These are phyloP conservation scores for Chauna torquata DNA, from an alignment of 2,113 vertebrate species.

Conservation along the genomic window DNA sequence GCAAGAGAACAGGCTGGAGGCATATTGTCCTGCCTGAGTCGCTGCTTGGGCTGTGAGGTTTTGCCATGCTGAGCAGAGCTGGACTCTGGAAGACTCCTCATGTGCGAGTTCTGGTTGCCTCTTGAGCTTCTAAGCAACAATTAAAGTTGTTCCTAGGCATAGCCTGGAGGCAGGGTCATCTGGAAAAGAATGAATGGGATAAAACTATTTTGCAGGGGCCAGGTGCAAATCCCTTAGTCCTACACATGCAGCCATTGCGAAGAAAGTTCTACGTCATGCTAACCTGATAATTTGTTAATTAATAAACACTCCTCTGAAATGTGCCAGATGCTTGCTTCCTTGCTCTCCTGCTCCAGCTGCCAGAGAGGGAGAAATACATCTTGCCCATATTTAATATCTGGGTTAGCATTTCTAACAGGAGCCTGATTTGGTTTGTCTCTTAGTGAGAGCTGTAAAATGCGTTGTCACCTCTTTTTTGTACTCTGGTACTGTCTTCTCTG, in stretches of 20 bases:
- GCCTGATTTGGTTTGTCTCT: background rate
- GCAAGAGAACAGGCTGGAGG: too few relatives aligned
- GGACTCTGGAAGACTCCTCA: background rate
- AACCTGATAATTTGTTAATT: background rate
- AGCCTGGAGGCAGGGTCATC: background rate
- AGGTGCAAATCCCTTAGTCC: background rate
- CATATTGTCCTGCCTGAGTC: too few relatives aligned
- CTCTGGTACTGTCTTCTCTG: background rate
- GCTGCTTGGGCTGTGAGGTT: too few relatives aligned
- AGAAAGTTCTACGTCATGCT: background rate
- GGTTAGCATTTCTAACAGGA: background rate
- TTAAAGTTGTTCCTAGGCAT: background rate
- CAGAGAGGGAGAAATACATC: background rate
- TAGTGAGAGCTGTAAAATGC: background rate
- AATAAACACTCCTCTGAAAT: background rate
- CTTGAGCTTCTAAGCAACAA: background rate
- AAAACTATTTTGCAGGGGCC: background rate
- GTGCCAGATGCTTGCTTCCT: background rate
- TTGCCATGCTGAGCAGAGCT: background rate
- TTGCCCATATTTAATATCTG: background rate
- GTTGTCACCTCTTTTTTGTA: background rate
- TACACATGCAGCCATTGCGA: too few relatives aligned
- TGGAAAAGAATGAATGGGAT: background rate
- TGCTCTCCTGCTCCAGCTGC: background rate
- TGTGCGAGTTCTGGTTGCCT: background rate